phyloP scores from a whole-genome alignment of 2,888 invertebrate species.

The Trachelus iudaicus region DNA sequence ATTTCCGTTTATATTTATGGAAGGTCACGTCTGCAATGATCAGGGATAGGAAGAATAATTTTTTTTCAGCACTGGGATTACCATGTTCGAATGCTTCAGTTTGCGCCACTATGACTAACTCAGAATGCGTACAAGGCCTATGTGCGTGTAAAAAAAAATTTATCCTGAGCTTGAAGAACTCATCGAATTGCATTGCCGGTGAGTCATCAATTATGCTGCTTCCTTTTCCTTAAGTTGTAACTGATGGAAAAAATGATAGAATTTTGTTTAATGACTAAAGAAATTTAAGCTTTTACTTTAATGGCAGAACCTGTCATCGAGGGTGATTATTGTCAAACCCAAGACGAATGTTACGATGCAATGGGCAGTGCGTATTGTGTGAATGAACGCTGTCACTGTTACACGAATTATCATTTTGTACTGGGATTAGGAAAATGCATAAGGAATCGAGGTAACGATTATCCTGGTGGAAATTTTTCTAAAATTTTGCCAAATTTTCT shows the following conservation, averaged over 20 bases:
- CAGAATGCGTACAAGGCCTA: constrained; percentile 40
- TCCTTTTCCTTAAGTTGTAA: not conserved
- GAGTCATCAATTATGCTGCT: constrained; percentile 19
- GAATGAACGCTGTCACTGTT: constrained; percentile 37
- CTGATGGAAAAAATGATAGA: constrained; percentile 2
- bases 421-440: constrained; percentile 38
- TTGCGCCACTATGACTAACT: constrained; percentile 45
- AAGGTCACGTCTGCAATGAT: not conserved
- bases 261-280: constrained; percentile 2
- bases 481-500: no score
- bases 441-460: constrained; percentile 31
- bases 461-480: no score
- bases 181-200: constrained; percentile 49
- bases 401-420: constrained; percentile 35
- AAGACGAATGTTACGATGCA: constrained; percentile 44
- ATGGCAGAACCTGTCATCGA: constrained; percentile 34
- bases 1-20: not conserved
- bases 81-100: constrained; percentile 23
- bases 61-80: constrained; percentile 36
- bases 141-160: constrained; percentile 44
- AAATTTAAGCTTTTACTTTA: not conserved
- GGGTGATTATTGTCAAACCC: constrained; percentile 42
- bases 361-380: constrained; percentile 40
- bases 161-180: constrained; percentile 42
- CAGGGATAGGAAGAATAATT: constrained; percentile 2